Base-by-base conservation (phyloP, 2,113 vertebrate genomes). In the Scartelaos histophorus region DNA sequence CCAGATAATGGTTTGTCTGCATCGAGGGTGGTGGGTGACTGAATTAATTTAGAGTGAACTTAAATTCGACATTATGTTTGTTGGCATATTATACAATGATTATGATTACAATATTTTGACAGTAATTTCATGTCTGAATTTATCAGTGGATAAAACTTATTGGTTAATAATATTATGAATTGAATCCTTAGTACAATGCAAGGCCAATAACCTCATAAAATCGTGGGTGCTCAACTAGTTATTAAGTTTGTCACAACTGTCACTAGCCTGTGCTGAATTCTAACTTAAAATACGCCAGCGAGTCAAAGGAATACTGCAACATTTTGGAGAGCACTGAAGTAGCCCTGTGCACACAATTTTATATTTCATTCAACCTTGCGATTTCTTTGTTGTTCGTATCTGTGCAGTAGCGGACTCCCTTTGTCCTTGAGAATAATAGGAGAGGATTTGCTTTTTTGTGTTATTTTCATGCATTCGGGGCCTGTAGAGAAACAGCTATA, bases 361-460 rank as follows among this genome's bases (percentile, higher is more conserved):
- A 29, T 67, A 46, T 62, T 65, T 54, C 22, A 16, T 82, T 73
- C 17, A 75, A 10, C 69, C 24, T 15, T 71, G 29, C 19, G 43
- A 9, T 62, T 65, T 78, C 51, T 81, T 69, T 79, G 49, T 78
- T 76, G 38, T 17, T 17, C 21, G 13, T 45, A 58, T 70, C 64
- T 82, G 69, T 43, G 29, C 70, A 29, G 43, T 7, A 49, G 66
- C 80, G 74, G 61, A 4, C 69, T 82, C 60, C 68, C 53, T 75
- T 84, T 86, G 78, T 83, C 82, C 83, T 47, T 70, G 56, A 66
- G 57, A 76, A 85, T 77, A 87, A 89, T 83, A 67, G 74, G n/a
- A 71, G 46, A 70, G 64, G 56, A 82, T 73, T 57, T 81, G 80
- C 17, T 74, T 70, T 84, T 84, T 81, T 82, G 17, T 81, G 71